These are phyloP conservation scores for Drosophila pruinosa DNA, from an alignment of 1,140 invertebrate species.

Conservation along the genomic window DNA sequence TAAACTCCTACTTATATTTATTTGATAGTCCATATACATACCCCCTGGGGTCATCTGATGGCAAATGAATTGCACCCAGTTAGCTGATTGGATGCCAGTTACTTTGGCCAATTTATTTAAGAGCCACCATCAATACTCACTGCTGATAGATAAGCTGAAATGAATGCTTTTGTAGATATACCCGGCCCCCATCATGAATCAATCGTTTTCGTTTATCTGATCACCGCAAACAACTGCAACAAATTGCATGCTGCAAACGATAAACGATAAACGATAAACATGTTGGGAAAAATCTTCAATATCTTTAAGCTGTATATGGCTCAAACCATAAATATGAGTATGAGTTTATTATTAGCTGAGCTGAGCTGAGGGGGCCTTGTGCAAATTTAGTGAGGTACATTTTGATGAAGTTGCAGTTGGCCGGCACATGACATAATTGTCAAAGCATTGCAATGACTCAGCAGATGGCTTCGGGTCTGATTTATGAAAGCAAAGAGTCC, in stretches of 20 bases:
- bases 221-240: slow-evolving; percentile 13
- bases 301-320: slow-evolving; percentile 18
- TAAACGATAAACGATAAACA: slow-evolving; percentile 56
- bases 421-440: slow-evolving; percentile 60
- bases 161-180: slow-evolving; percentile 25
- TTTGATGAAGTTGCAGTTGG: slow-evolving; percentile 27
- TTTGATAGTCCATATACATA: neutral
- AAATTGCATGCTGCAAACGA: slow-evolving; percentile 57
- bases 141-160: slow-evolving; percentile 19
- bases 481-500: slow-evolving; percentile 28
- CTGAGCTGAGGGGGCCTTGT: neutral
- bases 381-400: slow-evolving; percentile 29
- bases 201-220: slow-evolving; percentile 32
- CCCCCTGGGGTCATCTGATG: neutral
- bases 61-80: neutral
- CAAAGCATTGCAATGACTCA: slow-evolving; percentile 33
- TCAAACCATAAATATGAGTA: slow-evolving; percentile 55
- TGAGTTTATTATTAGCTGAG: slow-evolving; percentile 23
- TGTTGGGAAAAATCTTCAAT: slow-evolving; percentile 50
- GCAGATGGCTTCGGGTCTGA: slow-evolving; percentile 34
- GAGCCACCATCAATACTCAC: slow-evolving; percentile 41
- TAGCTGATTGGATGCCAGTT: slow-evolving; percentile 9
- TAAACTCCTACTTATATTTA: neutral
- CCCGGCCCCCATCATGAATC: slow-evolving; percentile 32
- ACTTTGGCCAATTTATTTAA: slow-evolving; percentile 35